phyloP scores from a whole-genome alignment of 2,888 invertebrate species.

The Miltochrista miniata region DNA sequence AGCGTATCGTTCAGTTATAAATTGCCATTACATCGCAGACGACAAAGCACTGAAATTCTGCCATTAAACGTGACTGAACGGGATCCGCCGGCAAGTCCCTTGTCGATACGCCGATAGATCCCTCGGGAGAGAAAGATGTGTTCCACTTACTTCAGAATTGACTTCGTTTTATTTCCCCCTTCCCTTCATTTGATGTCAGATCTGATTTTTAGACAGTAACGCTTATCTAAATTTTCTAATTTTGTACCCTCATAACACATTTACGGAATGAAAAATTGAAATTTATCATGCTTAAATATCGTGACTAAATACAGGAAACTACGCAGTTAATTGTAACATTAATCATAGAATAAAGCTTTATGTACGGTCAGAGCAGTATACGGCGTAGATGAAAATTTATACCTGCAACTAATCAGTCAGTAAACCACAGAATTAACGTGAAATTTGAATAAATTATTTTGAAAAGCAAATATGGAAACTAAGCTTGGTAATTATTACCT shows the following conservation, averaged over 20 bases:
- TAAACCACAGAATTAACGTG: constrained; percentile 32
- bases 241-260: constrained; percentile 23
- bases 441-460: constrained; percentile 36
- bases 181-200: constrained; percentile 42
- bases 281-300: constrained; percentile 44
- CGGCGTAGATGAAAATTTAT: constrained; percentile 46
- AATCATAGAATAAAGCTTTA: constrained; percentile 50
- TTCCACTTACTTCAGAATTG: constrained; percentile 65
- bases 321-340: constrained; percentile 45
- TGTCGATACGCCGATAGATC: constrained; percentile 63
- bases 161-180: constrained; percentile 57
- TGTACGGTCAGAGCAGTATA: constrained; percentile 39
- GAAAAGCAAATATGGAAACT: constrained; percentile 30
- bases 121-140: constrained; percentile 62
- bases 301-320: constrained; percentile 39
- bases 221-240: constrained; percentile 38
- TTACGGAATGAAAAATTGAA: constrained; percentile 37
- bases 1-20: constrained; percentile 52
- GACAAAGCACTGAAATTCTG: constrained; percentile 68
- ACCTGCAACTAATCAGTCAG: constrained; percentile 44
- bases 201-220: constrained; percentile 35
- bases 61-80: constrained; percentile 68
- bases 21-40: constrained; percentile 60
- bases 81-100: constrained; percentile 55
- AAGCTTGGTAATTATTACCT: constrained; percentile 16